Conservation (phyloP, 2,888 invertebrate species). For the Caenorhabditis drosophilae region DNA sequence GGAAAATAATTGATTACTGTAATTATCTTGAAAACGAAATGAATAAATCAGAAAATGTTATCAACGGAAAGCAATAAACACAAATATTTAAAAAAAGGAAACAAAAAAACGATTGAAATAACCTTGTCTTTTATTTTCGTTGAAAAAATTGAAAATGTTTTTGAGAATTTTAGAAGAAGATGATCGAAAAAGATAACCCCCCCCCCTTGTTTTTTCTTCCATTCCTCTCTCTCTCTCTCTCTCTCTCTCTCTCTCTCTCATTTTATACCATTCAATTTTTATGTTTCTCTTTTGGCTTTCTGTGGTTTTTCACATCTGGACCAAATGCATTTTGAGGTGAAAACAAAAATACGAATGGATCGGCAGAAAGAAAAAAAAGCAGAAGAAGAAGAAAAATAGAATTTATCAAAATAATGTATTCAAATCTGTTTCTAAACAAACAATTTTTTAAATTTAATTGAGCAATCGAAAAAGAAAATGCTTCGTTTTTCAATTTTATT, state of each 20-base stretch:
- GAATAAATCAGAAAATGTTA: no score
- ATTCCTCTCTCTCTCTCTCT: no score
- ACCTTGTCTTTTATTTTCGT: conserved; percentile 15
- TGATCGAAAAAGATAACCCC: conserved; percentile 16
- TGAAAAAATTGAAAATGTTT: not conserved
- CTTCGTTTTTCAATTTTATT: not conserved
- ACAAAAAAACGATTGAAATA: conserved; percentile 19
- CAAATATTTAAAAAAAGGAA: no score
- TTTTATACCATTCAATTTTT: no score
- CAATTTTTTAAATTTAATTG: no score
- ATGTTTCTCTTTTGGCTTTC: no score
- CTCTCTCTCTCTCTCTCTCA: no score
- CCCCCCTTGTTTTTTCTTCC: no score
- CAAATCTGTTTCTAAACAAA: conserved; percentile 6
- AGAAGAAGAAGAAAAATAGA: not conserved
- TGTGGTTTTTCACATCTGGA: no score
- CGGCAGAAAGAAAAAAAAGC: no score
- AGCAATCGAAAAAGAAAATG: not conserved
- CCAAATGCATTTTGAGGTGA: not conserved
- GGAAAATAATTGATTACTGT: not conserved
- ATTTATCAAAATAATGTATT: conserved; percentile 40
- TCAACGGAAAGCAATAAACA: no score
- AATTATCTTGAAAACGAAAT: no score
- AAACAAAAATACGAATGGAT: not conserved
- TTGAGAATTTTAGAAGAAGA: not conserved